Conservation (phyloP, 2,797 vertebrate genomes). For the Emys orbicularis region DNA sequence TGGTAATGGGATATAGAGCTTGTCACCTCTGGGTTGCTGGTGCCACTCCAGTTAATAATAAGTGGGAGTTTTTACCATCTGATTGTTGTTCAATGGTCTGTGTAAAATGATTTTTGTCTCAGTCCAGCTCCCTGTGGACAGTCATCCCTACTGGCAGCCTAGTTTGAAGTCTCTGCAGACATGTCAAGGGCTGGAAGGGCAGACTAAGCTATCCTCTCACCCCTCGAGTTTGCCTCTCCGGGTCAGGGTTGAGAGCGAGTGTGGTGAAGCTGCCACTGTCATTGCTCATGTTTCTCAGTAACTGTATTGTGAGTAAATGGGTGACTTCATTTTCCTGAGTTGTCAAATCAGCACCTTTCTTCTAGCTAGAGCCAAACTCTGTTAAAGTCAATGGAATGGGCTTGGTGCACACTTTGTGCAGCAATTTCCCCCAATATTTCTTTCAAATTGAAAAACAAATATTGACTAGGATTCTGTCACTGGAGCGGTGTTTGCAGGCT, state of each 20-base stretch:
- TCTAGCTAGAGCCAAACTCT: background rate
- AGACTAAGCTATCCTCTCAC: background rate
- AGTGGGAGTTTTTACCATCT: background rate
- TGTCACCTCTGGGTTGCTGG: background rate
- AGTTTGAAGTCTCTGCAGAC: background rate
- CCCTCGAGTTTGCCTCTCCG: background rate
- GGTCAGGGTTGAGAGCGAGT: background rate
- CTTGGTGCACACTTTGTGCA: background rate
- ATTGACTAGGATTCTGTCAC: background rate
- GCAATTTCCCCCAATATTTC: background rate
- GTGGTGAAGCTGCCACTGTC: fast-evolving
- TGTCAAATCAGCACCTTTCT: background rate
- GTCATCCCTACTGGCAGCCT: background rate
- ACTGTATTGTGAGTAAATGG: background rate
- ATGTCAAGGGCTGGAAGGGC: background rate
- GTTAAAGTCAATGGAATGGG: background rate
- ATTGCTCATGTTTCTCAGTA: background rate
- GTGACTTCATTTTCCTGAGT: background rate
- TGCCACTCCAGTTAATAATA: background rate
- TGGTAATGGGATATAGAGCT: conserved; percentile 37
- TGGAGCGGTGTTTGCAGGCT: background rate
- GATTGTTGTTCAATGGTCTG: background rate
- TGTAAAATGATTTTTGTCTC: background rate
- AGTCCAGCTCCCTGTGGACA: background rate
- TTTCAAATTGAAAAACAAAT: background rate